Evolutionary conservation across 2,888 invertebrate species (phyloP).

Genomic region (Sepiola atlantica): DNA sequence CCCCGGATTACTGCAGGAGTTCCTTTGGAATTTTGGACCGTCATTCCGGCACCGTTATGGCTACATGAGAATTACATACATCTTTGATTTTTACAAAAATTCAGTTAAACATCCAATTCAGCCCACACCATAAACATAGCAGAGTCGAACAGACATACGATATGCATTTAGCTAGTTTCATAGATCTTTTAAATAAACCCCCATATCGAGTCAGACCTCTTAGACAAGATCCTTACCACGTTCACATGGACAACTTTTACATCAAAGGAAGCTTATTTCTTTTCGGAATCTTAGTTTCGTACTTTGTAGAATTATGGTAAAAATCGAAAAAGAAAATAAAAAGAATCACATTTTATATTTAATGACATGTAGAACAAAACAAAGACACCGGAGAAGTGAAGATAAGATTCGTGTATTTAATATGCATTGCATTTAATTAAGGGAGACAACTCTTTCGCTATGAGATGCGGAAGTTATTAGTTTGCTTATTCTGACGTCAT

Average conservation of each 20-base stretch:
- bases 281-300: not conserved
- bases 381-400: not conserved
- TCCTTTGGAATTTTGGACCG: no score
- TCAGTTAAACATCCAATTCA: no score
- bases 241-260: not conserved
- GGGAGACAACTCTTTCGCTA: not conserved
- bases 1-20: no score
- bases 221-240: not conserved
- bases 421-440: not conserved
- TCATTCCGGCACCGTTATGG: no score
- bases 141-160: no score
- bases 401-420: not conserved
- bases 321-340: not conserved
- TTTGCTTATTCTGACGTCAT: not conserved
- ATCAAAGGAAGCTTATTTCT: not conserved
- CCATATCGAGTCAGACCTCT: not conserved
- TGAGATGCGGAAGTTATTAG: not conserved
- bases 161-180: not conserved
- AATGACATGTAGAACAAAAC: not conserved
- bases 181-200: not conserved
- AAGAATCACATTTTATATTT: not conserved
- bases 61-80: no score
- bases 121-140: no score
- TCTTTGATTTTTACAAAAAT: no score
- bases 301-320: not conserved